Evolutionary conservation across 2,113 vertebrate species (phyloP).

Genomic region (Mus pahari): DNA sequence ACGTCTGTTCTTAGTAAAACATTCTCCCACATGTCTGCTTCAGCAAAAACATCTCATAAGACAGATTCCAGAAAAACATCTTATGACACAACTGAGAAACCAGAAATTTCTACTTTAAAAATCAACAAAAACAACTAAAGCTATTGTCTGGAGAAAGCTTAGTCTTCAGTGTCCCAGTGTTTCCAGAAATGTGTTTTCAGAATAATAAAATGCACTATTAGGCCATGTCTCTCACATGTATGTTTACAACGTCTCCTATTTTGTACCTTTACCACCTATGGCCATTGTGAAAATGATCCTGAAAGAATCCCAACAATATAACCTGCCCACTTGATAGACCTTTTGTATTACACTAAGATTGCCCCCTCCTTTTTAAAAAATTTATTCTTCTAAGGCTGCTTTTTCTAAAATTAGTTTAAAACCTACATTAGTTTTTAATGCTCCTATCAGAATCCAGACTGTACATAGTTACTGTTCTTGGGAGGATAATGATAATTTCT

Average conservation of each 20-base stretch:
- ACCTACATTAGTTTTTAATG: conserved; percentile 32
- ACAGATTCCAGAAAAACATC: too few species aligned
- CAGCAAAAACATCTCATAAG: too few species aligned
- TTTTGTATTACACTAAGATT: background rate
- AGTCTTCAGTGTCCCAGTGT: background rate
- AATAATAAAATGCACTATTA: background rate
- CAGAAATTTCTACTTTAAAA: too few species aligned
- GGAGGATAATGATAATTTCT: background rate
- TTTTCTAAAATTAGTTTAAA: conserved; percentile 25
- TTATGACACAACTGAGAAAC: too few species aligned
- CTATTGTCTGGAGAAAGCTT: background rate
- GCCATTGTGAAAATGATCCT: background rate
- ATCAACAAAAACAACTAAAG: background rate
- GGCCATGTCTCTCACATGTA: background rate
- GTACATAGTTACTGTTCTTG: conserved; percentile 6
- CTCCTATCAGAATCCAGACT: background rate
- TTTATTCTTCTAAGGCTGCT: background rate
- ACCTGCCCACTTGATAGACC: background rate
- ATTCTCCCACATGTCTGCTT: too few species aligned
- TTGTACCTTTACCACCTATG: background rate
- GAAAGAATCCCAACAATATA: conserved; percentile 1
- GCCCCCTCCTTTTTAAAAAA: background rate
- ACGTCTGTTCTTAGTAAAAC: too few species aligned
- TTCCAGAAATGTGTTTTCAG: background rate
- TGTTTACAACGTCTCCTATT: background rate